Evolutionary conservation across 2,888 invertebrate genomes (phyloP), one percentile per base, ranked within the genome.

Genomic region (Cephus sareptanus): DNA sequence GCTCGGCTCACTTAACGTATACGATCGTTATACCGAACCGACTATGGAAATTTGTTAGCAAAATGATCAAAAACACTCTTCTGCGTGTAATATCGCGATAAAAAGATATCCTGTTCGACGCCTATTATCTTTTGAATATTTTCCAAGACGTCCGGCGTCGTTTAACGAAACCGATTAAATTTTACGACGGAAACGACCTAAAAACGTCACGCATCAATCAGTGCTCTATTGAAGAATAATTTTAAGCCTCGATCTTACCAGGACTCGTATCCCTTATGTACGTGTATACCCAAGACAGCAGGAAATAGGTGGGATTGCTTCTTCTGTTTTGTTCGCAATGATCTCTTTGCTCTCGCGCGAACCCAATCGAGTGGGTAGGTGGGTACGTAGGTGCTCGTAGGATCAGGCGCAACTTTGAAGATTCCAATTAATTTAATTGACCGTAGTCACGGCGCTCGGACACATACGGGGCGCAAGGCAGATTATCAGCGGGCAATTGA

Each of bases 361-460:
- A 23, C 56, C 71, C 13, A 35, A 35, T 35, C 35, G 35, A 35
- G 35, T 35, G 9, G 71, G 30, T 71, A 71, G 71, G 13, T 71
- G 11, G 71, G 23, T 30, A 11, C 12, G 23, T 71, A 30, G 71
- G 56, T 23, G 23, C 56, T 56, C 9, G 9, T 56, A 56, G 56
- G 56, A 23, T 56, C 56, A 56, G 56, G 71, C 71, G 71, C 71
- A 34, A 71, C 71, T 31, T 71, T 34, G 71, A 71, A 71, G 71
- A 71, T 71, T 71, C 71, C 71, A 71, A 71, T 71, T 71, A 71
- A 71, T 71, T 71, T 71, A 71, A 71, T 71, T 71, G 71, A 71
- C 33, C 71, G 71, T 75, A 69, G 70, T 76, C 33, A 73, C 75
- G 78, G 73, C 77, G 56, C 71, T 37, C 37, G 76, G 79, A 40